Conservation (phyloP, 2,113 vertebrate species). For the Jaculus jaculus region DNA sequence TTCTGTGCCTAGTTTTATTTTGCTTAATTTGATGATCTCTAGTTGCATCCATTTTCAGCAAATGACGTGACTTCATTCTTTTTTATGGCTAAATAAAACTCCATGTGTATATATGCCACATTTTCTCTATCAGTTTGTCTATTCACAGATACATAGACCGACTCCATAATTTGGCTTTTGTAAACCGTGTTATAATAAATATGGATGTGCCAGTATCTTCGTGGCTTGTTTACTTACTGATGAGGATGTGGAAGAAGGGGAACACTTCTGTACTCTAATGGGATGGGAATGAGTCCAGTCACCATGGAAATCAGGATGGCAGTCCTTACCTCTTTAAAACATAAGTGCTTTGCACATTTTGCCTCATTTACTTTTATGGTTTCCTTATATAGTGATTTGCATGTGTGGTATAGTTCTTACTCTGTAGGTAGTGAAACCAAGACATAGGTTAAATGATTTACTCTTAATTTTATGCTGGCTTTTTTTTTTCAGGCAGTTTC, state of each 20-base stretch:
- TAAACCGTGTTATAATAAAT: not conserved
- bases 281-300: not conserved
- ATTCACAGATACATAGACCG: not conserved
- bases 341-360: conserved; percentile 38
- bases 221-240: not conserved
- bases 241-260: not conserved
- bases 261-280: not conserved
- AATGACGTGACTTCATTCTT: not conserved
- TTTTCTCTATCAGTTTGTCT: not conserved
- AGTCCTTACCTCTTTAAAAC: conserved; percentile 37
- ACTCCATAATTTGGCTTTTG: not conserved
- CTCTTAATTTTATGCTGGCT: conserved; percentile 40
- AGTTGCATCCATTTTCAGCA: not conserved
- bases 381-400: conserved; percentile 46
- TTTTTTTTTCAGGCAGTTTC: not conserved
- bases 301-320: not conserved
- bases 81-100: not conserved
- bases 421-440: conserved; percentile 1
- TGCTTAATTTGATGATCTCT: not conserved
- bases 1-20: not conserved
- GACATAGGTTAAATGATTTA: conserved; percentile 42
- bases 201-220: not conserved
- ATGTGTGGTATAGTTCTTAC: not conserved
- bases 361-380: conserved; percentile 45
- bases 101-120: not conserved